Conservation (phyloP, 1,140 invertebrate genomes). For the Vanessa atalanta region DNA sequence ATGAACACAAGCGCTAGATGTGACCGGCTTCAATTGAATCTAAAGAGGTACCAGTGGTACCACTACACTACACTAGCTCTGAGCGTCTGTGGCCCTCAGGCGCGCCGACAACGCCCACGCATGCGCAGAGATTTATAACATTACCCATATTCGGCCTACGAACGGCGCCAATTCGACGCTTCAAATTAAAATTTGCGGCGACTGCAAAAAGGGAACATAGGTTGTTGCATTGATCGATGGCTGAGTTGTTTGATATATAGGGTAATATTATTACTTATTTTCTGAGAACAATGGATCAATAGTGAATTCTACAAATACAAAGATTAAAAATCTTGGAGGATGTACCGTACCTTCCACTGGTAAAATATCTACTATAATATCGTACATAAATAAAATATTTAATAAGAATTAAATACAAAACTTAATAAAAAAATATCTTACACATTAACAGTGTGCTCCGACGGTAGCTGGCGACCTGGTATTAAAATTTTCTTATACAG, state of each 20-base stretch:
- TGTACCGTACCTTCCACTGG: too few species aligned
- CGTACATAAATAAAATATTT: neutral
- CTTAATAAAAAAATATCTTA: constrained; percentile 47
- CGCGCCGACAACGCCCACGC: constrained; percentile 61
- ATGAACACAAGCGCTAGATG: constrained; percentile 57
- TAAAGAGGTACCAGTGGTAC: constrained; percentile 44
- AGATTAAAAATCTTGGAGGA: too few species aligned
- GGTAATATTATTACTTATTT: constrained; percentile 26
- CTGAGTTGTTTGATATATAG: constrained; percentile 50
- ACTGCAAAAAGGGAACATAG: constrained; percentile 70
- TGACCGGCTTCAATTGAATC: constrained; percentile 67
- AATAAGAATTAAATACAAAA: neutral
- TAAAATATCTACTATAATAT: too few species aligned
- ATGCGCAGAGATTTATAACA: constrained; percentile 72
- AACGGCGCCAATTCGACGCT: constrained; percentile 76
- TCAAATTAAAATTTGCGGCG: constrained; percentile 74
- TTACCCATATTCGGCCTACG: constrained; percentile 77
- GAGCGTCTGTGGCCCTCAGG: constrained; percentile 45
- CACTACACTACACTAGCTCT: constrained; percentile 35
- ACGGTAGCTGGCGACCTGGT: constrained; percentile 66
- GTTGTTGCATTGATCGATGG: constrained; percentile 62
- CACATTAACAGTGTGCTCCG: constrained; percentile 56
- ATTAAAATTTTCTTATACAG: constrained; percentile 69
- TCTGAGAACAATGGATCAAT: neutral
- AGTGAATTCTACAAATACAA: too few species aligned